phyloP scores from a whole-genome alignment of 1,140 invertebrate genomes.

The Bombus confusus region DNA sequence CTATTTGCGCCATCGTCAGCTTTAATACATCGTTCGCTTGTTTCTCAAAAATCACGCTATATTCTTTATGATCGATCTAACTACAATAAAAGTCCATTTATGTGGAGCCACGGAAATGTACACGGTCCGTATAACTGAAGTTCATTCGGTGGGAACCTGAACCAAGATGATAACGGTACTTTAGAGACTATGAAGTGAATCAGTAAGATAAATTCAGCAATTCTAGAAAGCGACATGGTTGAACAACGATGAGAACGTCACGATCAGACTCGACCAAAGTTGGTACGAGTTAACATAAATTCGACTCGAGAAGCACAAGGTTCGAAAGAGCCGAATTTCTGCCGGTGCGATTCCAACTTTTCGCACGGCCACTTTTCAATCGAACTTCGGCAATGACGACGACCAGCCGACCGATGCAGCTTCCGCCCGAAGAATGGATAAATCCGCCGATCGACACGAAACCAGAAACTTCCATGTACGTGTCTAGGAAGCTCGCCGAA shows the following conservation, averaged over 20 bases:
- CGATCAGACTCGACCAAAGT: not conserved
- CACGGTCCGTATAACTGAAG: too few species aligned
- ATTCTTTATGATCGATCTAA: not conserved
- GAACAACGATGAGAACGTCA: not conserved
- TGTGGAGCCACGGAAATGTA: not conserved
- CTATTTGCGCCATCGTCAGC: not conserved
- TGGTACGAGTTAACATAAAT: not conserved
- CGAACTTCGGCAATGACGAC: conserved; percentile 9
- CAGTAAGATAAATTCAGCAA: not conserved
- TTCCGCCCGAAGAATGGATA: not conserved
- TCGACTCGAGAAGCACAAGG: not conserved
- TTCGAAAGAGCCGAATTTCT: not conserved
- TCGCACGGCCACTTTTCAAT: conserved; percentile 6
- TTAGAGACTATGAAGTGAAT: not conserved
- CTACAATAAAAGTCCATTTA: not conserved
- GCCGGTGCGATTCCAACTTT: conserved; percentile 3
- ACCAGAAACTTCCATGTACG: not conserved
- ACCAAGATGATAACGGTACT: not conserved
- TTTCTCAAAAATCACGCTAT: not conserved
- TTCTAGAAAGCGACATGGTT: not conserved
- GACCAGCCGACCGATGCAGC: not conserved
- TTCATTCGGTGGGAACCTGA: not conserved
- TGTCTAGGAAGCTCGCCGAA: not conserved
- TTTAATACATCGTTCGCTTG: not conserved
- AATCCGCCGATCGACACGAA: not conserved